Conservation (phyloP, 1,140 invertebrate genomes). For the Nebria ingens region DNA sequence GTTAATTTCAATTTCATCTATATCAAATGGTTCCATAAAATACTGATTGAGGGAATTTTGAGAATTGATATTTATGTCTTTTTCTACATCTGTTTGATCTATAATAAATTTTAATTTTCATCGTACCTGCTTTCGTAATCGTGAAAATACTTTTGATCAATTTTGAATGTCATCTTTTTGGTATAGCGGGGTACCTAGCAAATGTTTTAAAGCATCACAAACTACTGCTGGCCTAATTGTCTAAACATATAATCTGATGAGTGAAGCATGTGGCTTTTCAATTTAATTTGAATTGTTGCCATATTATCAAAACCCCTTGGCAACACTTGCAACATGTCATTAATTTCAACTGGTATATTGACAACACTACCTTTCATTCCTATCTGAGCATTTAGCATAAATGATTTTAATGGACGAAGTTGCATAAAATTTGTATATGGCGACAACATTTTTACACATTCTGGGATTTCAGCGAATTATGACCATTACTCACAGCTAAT, state of each 20-base stretch:
- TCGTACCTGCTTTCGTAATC: conserved; percentile 12
- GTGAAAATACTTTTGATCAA: conserved; percentile 15
- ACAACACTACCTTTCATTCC: conserved; percentile 19
- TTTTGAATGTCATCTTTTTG: conserved; percentile 14
- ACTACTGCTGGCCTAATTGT: conserved; percentile 14
- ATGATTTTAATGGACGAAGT: conserved; percentile 17
- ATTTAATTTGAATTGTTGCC: conserved; percentile 18
- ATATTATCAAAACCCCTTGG: conserved; percentile 18
- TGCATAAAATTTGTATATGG: conserved; percentile 16
- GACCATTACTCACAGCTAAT: conserved; percentile 3
- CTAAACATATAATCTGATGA: conserved; percentile 18
- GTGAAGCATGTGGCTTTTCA: conserved; percentile 17
- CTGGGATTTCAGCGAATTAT: neutral
- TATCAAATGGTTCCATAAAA: neutral
- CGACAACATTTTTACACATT: conserved; percentile 15
- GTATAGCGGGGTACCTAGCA: conserved; percentile 16
- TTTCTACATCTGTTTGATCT: neutral
- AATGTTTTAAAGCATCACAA: conserved; percentile 17
- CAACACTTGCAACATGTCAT: conserved; percentile 18
- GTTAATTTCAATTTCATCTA: neutral
- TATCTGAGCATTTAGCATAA: conserved; percentile 18
- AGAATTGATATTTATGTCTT: neutral
- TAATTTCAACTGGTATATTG: conserved; percentile 18
- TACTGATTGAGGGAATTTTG: neutral
- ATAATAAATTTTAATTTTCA: neutral